These are phyloP conservation scores for Drosophila nr. perissopoda DNA, from an alignment of 2,888 invertebrate species.

Conservation along the genomic window DNA sequence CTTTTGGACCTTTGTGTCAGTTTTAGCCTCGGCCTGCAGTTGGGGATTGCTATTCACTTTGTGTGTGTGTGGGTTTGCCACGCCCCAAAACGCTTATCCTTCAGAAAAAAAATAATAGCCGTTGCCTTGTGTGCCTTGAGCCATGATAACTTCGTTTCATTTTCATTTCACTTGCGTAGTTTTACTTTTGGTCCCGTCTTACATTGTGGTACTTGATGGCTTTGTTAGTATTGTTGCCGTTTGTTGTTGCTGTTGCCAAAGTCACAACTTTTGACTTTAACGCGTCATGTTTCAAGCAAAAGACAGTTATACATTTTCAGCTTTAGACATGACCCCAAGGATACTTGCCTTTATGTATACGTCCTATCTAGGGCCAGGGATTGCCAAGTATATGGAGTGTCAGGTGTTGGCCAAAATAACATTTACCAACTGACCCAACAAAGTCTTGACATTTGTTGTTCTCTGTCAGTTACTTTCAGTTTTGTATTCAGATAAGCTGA, in stretches of 20 bases:
- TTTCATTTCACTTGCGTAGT: constrained; percentile 65
- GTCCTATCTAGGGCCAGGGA: constrained; percentile 31
- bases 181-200: constrained; percentile 47
- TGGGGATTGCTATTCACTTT: constrained; percentile 4
- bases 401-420: constrained; percentile 20
- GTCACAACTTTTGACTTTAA: constrained; percentile 69
- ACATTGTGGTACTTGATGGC: constrained; percentile 56
- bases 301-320: constrained; percentile 52
- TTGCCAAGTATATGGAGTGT: constrained; percentile 26
- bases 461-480: constrained; percentile 1
- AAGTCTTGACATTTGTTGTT: constrained; percentile 35
- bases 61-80: constrained; percentile 7
- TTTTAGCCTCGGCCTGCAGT: constrained; percentile 1
- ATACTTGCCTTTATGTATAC: constrained; percentile 25
- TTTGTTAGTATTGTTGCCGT: constrained; percentile 24
- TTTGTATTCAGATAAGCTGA: constrained; percentile 28
- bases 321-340: constrained; percentile 60
- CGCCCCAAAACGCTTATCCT: constrained; percentile 59
- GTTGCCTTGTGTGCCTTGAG: constrained; percentile 50
- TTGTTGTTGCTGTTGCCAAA: constrained; percentile 29
- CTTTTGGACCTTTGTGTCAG: constrained; percentile 47
- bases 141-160: constrained; percentile 72
- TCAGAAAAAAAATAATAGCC: constrained; percentile 49
- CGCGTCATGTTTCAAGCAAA: constrained; percentile 58
- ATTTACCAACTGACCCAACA: constrained; percentile 35